Evolutionary conservation across 2,113 vertebrate genomes (phyloP).

Genomic region (Paracanthobrama guichenoti): DNA sequence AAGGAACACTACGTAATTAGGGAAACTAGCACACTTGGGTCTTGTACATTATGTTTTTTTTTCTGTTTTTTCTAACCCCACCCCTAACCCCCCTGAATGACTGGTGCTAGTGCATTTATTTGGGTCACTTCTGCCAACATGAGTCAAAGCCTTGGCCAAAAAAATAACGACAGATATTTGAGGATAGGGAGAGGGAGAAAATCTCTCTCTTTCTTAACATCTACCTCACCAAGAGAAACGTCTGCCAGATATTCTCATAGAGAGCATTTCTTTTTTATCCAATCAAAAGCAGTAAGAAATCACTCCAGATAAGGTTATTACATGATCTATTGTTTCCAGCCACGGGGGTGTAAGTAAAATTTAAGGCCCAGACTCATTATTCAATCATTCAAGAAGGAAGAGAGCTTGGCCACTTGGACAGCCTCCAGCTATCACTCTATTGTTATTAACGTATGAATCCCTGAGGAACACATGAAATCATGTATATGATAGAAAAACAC

Average conservation of each 20-base stretch:
- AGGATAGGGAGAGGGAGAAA: slow-evolving; percentile 18
- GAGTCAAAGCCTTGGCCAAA: slow-evolving; percentile 40
- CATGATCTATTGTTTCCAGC: slow-evolving; percentile 6
- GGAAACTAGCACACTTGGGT: slow-evolving; percentile 67
- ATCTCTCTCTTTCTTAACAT: slow-evolving; percentile 19
- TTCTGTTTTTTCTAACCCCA: slow-evolving; percentile 61
- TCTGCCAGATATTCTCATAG: slow-evolving; percentile 51
- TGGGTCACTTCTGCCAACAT: slow-evolving; percentile 67
- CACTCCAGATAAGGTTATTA: slow-evolving; percentile 41
- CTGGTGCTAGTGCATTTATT: slow-evolving; percentile 70
- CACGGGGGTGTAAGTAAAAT: slow-evolving; percentile 23
- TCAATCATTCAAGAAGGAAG: slow-evolving; percentile 29
- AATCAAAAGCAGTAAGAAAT: slow-evolving; percentile 19
- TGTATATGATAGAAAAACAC: slow-evolving; percentile 43
- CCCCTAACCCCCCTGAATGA: slow-evolving; percentile 54
- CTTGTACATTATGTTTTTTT: slow-evolving; percentile 73
- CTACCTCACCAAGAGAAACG: slow-evolving; percentile 47
- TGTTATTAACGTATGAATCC: slow-evolving; percentile 37
- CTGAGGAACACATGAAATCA: slow-evolving; percentile 53
- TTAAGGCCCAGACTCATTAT: slow-evolving; percentile 7
- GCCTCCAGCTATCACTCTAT: slow-evolving; percentile 46
- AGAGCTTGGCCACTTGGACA: slow-evolving; percentile 44
- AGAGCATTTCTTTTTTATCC: slow-evolving; percentile 32
- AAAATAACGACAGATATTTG: slow-evolving; percentile 46
- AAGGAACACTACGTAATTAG: slow-evolving; percentile 81